Evolutionary conservation across 2,888 invertebrate species (phyloP).

Genomic region (Hemistola chrysoprasaria): DNA sequence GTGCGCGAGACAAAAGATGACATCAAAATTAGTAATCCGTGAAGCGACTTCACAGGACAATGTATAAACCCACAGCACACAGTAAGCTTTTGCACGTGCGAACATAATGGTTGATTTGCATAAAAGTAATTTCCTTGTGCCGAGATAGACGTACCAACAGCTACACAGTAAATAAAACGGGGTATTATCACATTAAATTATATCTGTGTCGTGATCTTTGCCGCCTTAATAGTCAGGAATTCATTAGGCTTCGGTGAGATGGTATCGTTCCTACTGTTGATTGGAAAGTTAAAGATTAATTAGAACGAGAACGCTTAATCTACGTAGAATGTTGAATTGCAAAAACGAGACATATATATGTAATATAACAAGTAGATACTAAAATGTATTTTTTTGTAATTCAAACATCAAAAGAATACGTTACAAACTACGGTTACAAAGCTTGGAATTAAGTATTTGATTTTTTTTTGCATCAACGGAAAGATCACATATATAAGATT

Average conservation of each 20-base stretch:
- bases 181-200: slow-evolving; percentile 24
- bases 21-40: slow-evolving; percentile 21
- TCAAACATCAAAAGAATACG: too few species aligned
- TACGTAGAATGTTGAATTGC: too few species aligned
- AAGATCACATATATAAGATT: too few species aligned
- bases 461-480: too few species aligned
- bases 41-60: slow-evolving; percentile 19
- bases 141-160: slow-evolving; percentile 31
- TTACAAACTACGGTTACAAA: too few species aligned
- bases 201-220: slow-evolving; percentile 21
- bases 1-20: slow-evolving; percentile 16
- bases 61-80: slow-evolving; percentile 9
- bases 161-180: slow-evolving; percentile 28
- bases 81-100: slow-evolving; percentile 41
- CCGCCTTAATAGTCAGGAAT: slow-evolving; percentile 23
- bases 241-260: slow-evolving; percentile 25
- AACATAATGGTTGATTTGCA: slow-evolving; percentile 55
- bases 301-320: too few species aligned
- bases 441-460: too few species aligned
- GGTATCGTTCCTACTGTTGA: slow-evolving; percentile 8
- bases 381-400: too few species aligned
- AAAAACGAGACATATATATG: too few species aligned
- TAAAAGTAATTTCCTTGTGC: slow-evolving; percentile 62
- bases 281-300: slow-evolving; percentile 15
- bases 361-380: too few species aligned